Conservation (phyloP, 2,113 vertebrate species). For the Meriones unguiculatus region DNA sequence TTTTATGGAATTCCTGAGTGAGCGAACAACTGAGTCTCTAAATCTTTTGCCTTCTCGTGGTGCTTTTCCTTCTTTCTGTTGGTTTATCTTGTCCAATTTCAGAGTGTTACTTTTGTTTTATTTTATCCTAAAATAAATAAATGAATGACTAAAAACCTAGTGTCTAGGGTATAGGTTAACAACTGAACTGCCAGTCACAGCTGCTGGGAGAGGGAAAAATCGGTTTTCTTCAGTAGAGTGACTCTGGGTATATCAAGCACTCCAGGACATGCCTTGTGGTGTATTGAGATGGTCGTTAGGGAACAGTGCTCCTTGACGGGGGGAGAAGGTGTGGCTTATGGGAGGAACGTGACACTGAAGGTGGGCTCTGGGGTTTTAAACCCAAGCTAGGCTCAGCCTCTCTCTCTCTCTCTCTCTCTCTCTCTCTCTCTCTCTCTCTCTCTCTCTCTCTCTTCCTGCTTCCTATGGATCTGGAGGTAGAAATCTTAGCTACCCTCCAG, state of each 20-base stretch:
- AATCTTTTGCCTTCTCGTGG: not conserved
- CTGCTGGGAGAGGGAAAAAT: not conserved
- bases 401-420: no score
- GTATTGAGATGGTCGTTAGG: not conserved
- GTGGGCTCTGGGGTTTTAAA: no score
- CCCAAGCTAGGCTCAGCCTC: no score
- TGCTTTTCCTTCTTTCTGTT: not conserved
- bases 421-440: no score
- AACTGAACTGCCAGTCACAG: no score
- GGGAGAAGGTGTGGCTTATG: not conserved
- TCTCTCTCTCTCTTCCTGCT: not conserved
- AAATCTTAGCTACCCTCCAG: not conserved
- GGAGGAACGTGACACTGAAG: no score
- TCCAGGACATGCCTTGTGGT: not conserved
- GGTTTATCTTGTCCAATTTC: not conserved
- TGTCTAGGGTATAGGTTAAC: not conserved
- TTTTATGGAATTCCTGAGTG: no score
- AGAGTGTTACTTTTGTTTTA: not conserved
- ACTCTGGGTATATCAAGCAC: not conserved
- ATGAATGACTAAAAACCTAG: not conserved
- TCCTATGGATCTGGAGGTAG: not conserved
- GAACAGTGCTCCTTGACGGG: no score
- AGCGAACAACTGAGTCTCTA: not conserved
- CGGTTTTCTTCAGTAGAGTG: not conserved
- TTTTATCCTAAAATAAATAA: not conserved